A percentile compares a stretch with the other conserved stretches of the same genome.
Conservation (phyloP, 2,113 vertebrate genomes). For the Antigone vipio region DNA sequence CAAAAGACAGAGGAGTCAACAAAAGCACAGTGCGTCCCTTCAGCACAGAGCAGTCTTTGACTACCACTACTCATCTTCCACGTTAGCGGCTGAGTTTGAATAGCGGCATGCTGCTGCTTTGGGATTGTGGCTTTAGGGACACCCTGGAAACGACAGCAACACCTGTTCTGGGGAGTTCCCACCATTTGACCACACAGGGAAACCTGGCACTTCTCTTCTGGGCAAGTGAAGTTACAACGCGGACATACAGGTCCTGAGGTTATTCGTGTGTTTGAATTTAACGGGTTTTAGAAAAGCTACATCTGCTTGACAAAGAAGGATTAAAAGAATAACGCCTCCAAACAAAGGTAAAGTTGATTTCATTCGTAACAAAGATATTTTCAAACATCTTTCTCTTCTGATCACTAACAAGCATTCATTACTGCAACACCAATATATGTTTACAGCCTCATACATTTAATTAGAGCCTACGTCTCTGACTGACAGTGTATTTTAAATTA, state of each 20-base stretch:
- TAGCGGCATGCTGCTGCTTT: neutral
- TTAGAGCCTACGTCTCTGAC: neutral
- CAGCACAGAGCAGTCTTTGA: too few relatives aligned
- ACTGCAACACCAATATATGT: neutral
- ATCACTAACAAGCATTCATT: neutral
- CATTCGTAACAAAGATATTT: neutral
- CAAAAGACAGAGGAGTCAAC: neutral
- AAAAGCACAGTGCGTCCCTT: neutral
- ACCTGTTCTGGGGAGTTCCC: rapidly evolving
- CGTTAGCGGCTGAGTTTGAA: rapidly evolving
- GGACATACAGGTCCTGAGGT: rapidly evolving
- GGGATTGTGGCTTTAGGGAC: neutral
- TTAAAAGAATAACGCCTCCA: neutral
- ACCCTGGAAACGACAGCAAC: neutral
- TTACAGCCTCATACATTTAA: neutral
- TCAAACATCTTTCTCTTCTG: neutral
- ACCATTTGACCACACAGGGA: neutral
- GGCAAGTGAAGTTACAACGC: neutral
- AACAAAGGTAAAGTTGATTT: neutral
- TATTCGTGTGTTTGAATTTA: neutral
- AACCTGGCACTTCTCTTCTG: neutral
- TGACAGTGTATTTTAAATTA: neutral
- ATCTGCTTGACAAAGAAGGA: neutral
- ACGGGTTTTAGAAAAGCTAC: neutral
- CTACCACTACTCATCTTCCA: neutral